Base-by-base conservation (phyloP, 2,888 invertebrate species). In the Harmothoe impar region DNA sequence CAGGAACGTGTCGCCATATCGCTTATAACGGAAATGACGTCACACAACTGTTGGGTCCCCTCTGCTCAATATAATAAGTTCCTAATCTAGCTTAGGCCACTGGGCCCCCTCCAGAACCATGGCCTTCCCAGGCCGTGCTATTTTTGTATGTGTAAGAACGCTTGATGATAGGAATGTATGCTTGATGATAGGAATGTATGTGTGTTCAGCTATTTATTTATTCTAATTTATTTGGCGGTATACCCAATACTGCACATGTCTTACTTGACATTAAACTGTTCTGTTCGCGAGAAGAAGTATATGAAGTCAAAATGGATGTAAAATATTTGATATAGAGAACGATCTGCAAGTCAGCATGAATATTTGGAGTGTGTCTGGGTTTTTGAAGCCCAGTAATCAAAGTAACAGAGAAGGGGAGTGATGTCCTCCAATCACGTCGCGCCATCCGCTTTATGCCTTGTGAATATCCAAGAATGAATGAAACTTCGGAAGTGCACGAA, bases 1-100 rank as follows among this genome's bases (percentile, higher is more conserved):
- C 81, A 81, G 81, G 25, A 5, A 25, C n/a, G 81, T 81, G 81
- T 81, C 33, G 81, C 81, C 81, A 43, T 81, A 81, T 81, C 81
- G 25, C n/a, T 81, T 81, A 0, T 43, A 43, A 33, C 81, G 43
- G 81, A 81, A 81, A 81, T 81, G 81, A 81, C 35, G 81, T 81
- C 81, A 81, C 43, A 43, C 35, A 35, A 43, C 35, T 81, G 43
- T 35, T 81, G 81, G 43, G 81, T 35, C 81, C 81, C 43, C 81
- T 43, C 81, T 81, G 81, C 81, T 81, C 81, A 81, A 81, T 43
- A 81, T n/a, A 35, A 81, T 15, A 17, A 81, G 0, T 72, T 29
- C 77, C 77, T 25, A 12, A n/a, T 81, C 81, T 43, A 43, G 81
- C 81, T 43, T 43, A 81, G 81, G 81, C 33, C 43, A 15, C 35